phyloP scores from a whole-genome alignment of 2,888 invertebrate species.

The Molanna angustata region DNA sequence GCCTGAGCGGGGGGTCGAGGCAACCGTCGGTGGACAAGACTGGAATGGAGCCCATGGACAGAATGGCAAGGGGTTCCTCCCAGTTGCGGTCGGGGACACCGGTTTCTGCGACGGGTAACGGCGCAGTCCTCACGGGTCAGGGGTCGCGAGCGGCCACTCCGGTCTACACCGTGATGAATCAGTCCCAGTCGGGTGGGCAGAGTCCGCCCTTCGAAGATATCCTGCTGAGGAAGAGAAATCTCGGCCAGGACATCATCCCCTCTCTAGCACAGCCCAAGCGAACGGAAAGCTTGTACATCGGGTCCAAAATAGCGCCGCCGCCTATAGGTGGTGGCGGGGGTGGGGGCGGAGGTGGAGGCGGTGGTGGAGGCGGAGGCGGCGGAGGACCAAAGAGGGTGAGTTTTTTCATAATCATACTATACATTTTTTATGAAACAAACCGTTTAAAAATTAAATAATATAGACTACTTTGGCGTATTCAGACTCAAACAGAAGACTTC shows the following conservation, averaged over 20 bases:
- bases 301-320: slow-evolving; percentile 48
- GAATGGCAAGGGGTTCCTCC: slow-evolving; percentile 51
- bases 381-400: slow-evolving; percentile 40
- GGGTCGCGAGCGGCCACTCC: slow-evolving; percentile 56
- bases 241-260: slow-evolving; percentile 87
- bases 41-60: slow-evolving; percentile 42
- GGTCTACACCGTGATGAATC: slow-evolving; percentile 49
- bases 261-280: slow-evolving; percentile 86
- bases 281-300: slow-evolving; percentile 83
- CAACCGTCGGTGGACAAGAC: slow-evolving; percentile 76
- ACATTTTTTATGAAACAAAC: too few relatives aligned
- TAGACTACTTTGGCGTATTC: too few relatives aligned
- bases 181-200: slow-evolving; percentile 43
- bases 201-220: slow-evolving; percentile 79
- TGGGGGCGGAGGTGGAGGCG: slow-evolving; percentile 48
- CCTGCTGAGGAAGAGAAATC: slow-evolving; percentile 71
- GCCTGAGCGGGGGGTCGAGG: slow-evolving; percentile 59
- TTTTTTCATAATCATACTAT: too few relatives aligned
- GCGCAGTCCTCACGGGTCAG: slow-evolving; percentile 61
- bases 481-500: too few relatives aligned
- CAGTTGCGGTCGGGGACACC: slow-evolving; percentile 45
- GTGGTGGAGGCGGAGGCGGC: slow-evolving; percentile 36
- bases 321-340: slow-evolving; percentile 45
- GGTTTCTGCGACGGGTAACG: slow-evolving; percentile 56
- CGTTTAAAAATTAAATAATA: too few relatives aligned